phyloP scores from a whole-genome alignment of 2,888 invertebrate species.

The Metallyticus violacea region DNA sequence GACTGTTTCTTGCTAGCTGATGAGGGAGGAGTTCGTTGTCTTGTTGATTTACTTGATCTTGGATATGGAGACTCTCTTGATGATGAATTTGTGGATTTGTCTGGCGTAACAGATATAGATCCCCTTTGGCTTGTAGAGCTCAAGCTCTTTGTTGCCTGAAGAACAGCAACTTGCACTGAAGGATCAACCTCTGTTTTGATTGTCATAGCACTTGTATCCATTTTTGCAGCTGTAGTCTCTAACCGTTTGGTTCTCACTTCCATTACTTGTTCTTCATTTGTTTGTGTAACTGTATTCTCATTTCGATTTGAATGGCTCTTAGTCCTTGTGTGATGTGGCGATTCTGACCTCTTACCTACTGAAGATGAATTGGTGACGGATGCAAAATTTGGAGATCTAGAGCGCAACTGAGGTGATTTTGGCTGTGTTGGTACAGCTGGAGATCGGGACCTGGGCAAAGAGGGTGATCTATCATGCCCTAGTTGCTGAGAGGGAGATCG shows the following conservation, averaged over 20 bases:
- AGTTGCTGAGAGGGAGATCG: conserved; percentile 6
- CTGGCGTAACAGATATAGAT: background rate
- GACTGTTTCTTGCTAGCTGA: background rate
- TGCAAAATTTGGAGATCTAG: background rate
- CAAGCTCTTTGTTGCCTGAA: background rate
- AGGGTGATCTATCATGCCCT: background rate
- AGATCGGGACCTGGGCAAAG: background rate
- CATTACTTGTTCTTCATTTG: background rate
- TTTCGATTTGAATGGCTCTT: background rate
- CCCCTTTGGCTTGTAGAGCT: background rate
- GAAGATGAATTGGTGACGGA: background rate
- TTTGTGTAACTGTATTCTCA: background rate
- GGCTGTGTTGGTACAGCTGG: background rate
- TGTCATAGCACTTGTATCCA: background rate
- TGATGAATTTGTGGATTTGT: background rate
- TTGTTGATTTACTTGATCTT: conserved; percentile 15
- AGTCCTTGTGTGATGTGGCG: conserved; percentile 3
- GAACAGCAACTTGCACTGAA: background rate
- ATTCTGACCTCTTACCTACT: conserved; percentile 1
- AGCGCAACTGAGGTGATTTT: background rate
- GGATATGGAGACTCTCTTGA: conserved; percentile 24
- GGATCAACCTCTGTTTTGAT: background rate
- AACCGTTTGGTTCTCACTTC: background rate
- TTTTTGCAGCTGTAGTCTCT: background rate
- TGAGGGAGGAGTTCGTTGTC: conserved; percentile 27